Base-by-base conservation (phyloP, 2,888 invertebrate species). In the Agrotis exclamationis region DNA sequence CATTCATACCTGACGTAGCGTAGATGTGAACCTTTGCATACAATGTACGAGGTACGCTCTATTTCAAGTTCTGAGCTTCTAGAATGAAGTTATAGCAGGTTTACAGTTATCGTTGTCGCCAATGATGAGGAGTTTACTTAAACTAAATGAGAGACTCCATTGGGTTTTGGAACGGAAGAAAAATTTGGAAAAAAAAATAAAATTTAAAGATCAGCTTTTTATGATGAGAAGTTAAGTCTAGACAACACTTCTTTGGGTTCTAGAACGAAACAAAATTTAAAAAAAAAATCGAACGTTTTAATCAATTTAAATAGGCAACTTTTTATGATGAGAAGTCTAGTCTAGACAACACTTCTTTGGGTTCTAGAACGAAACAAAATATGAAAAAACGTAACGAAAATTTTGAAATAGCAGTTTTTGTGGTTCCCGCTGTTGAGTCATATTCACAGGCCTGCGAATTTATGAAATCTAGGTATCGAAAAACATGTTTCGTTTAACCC, bases 1-100 rank as follows among this genome's bases (percentile, higher is more conserved):
- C 86, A 85, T 85, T 85, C 83, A 84, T 82, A 70, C 74, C 62
- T 65, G 70, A 79, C 85, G 75, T 73, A 79, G 74, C 83, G 75
- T 76, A 79, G 74, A 82, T 82, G 65, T 81, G 74, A 82, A 82
- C 83, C 76, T 80, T 78, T 80, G 63, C 78, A 79, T 79, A 80
- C 76, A 80, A 75, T 74, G 22, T 50, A 67, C 63, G 63, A 66
- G 53, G 33, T 28, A 56, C 16, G 60, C 62, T 70, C 76, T 64
- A 80, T 70, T 76, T 76, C 56, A 60, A 60, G 66, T 68, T 65
- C 47, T 63, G 60, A 66, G 45, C 20, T 47, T 76, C n/a, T 78
- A 63, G 78, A 51, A 63, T 58, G n/a, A n/a, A n/a, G 39, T 60
- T 60, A 39, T 60, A 70, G 39, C 9, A 48, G 20, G 6, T 5